Evolutionary conservation across 2,888 invertebrate species (phyloP).

Genomic region (Teleogryllus oceanicus): DNA sequence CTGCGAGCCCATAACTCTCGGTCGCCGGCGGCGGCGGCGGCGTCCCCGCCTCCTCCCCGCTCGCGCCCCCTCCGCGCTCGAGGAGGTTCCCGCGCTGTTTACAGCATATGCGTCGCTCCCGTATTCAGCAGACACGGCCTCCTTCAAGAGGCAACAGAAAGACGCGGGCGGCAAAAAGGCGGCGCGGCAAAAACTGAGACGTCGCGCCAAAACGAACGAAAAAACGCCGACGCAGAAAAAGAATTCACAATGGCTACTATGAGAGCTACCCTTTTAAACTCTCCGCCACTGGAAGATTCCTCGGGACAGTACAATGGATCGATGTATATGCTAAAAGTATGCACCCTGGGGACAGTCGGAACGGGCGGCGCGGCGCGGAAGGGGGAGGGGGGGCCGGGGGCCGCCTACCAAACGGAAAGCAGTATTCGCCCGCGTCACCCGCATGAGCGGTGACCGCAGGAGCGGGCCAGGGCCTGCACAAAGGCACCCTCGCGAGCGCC

Average conservation of each 20-base stretch:
- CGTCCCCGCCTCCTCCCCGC: not conserved
- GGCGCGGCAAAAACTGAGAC: not conserved
- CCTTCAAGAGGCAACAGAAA: not conserved
- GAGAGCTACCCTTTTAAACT: constrained; percentile 23
- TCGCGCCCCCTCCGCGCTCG: not conserved
- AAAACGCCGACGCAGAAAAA: constrained; percentile 11
- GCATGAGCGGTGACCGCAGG: no score
- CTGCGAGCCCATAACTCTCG: no score
- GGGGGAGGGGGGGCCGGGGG: not conserved
- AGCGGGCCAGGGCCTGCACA: no score
- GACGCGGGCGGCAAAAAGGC: constrained; percentile 6
- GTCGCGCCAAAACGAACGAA: not conserved
- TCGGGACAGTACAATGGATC: constrained; percentile 36
- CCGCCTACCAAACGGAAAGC: no score
- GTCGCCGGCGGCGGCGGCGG: no score
- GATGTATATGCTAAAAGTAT: constrained; percentile 33
- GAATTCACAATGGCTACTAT: constrained; percentile 23
- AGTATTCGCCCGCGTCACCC: no score
- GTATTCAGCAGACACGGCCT: not conserved
- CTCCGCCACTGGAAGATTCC: constrained; percentile 12
- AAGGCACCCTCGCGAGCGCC: no score
- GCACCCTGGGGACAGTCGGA: not conserved
- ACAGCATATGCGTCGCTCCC: not conserved
- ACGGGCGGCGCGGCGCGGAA: not conserved
- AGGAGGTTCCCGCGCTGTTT: not conserved